These are phyloP conservation scores for Lemur catta DNA, from an alignment of 2,797 vertebrate genomes.

Conservation along the genomic window DNA sequence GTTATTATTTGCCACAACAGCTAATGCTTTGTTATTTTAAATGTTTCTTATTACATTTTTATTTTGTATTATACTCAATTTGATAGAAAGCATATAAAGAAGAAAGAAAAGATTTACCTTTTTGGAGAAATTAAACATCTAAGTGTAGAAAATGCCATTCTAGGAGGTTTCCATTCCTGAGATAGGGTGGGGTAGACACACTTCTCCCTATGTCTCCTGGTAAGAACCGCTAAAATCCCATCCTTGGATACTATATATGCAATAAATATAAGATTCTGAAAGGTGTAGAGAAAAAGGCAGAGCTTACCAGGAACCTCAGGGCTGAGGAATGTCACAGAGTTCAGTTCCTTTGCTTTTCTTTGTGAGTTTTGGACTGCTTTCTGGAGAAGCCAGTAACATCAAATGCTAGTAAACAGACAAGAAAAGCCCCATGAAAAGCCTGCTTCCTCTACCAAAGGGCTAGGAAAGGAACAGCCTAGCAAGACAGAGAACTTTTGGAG, in stretches of 20 bases:
- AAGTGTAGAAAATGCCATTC: neutral
- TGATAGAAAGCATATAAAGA: neutral
- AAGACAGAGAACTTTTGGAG: neutral
- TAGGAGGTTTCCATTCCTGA: neutral
- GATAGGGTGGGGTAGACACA: neutral
- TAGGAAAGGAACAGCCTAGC: neutral
- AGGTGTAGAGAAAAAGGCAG: neutral
- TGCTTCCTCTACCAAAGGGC: accelerated
- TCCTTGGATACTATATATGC: too few species aligned
- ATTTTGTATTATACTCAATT: neutral
- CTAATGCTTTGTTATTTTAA: neutral
- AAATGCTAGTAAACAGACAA: neutral
- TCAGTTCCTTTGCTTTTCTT: neutral
- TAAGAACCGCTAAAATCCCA: too few species aligned
- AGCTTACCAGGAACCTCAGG: neutral
- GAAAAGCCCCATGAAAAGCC: neutral
- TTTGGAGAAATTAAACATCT: slow-evolving; percentile 4
- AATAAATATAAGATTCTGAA: neutral
- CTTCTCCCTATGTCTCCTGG: neutral
- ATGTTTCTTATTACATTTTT: neutral
- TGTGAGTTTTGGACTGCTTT: neutral
- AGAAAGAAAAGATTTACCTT: neutral
- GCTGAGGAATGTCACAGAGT: accelerated
- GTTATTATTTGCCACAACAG: neutral
- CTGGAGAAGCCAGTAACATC: neutral